A percentile compares a stretch with the other conserved stretches of the same genome.
phyloP scores from a whole-genome alignment of 2,797 vertebrate species.

The Tamandua tetradactyla region DNA sequence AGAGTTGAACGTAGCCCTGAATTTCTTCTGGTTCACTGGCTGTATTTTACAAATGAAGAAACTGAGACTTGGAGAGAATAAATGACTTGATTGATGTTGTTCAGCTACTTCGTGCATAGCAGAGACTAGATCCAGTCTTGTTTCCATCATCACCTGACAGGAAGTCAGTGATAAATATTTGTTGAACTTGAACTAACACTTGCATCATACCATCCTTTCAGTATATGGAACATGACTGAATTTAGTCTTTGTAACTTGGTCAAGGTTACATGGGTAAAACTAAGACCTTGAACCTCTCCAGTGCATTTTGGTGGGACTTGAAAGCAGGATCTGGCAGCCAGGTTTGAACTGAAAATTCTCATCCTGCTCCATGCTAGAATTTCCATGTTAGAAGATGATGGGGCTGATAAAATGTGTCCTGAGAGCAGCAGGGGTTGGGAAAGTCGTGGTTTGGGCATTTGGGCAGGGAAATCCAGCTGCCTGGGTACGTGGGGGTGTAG shows the following conservation, averaged over 20 bases:
- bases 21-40: not conserved
- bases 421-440: no score
- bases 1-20: not conserved
- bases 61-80: not conserved
- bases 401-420: not conserved
- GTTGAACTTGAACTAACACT: not conserved
- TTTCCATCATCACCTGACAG: not conserved
- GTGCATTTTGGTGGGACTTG: not conserved
- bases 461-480: not conserved
- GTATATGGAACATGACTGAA: not conserved
- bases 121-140: not conserved
- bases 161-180: not conserved
- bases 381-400: not conserved
- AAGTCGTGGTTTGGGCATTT: not conserved
- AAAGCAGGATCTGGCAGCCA: not conserved
- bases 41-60: conserved; percentile 24
- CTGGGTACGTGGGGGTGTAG: not conserved
- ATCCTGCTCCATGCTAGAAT: not conserved
- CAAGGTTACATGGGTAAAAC: not conserved
- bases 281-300: not conserved
- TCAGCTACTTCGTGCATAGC: not conserved
- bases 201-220: not conserved
- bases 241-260: not conserved
- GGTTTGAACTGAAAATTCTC: not conserved
- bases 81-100: not conserved